phyloP scores from a whole-genome alignment of 1,140 invertebrate genomes.

The Sweltsa coloradensis region DNA sequence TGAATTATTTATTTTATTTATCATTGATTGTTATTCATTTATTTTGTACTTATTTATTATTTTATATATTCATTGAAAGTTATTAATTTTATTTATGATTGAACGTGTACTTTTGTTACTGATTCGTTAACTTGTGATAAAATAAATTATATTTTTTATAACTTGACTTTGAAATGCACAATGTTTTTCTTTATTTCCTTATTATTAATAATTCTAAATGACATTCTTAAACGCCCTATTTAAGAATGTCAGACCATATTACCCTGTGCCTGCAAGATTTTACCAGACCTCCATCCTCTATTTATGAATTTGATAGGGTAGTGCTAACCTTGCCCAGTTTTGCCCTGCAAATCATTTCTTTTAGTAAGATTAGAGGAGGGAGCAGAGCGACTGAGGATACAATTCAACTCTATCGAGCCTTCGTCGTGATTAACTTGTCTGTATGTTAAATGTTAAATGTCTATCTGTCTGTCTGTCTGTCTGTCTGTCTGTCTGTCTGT shows the following conservation, averaged over 20 bases:
- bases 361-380: no score
- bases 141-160: neutral
- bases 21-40: no score
- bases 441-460: neutral
- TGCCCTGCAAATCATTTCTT: no score
- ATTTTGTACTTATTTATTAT: neutral
- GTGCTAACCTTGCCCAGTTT: no score
- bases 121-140: neutral
- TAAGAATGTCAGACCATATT: neutral
- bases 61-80: neutral
- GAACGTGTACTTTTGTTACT: neutral
- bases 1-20: constrained; percentile 8
- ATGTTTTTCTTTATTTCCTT: neutral
- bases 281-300: neutral
- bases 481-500: neutral
- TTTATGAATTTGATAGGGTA: no score
- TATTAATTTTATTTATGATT: neutral
- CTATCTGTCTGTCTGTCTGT: constrained; percentile 1
- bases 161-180: neutral
- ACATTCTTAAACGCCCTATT: neutral
- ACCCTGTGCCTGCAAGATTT: no score
- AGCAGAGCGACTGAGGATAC: no score
- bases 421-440: neutral
- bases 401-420: neutral
- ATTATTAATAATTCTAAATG: neutral